Evolutionary conservation across 2,888 invertebrate species (phyloP).

Genomic region (Leptopterna dolabrata): DNA sequence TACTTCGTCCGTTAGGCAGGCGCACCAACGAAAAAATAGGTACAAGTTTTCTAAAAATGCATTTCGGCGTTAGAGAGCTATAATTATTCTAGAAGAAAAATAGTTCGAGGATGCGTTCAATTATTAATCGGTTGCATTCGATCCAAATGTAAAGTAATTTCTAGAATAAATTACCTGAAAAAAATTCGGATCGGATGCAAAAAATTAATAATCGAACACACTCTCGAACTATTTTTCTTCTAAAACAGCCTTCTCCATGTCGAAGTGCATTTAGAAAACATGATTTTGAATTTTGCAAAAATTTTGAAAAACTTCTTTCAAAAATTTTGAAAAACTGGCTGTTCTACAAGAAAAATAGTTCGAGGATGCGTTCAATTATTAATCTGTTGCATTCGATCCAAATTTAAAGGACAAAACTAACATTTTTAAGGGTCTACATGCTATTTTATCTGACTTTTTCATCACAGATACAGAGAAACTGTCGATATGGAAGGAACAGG

Average conservation of each 20-base stretch:
- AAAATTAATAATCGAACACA: background rate
- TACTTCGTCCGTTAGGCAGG: too few relatives aligned
- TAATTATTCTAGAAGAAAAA: constrained; percentile 3
- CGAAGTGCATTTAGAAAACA: background rate
- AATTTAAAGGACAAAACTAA: background rate
- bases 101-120: background rate
- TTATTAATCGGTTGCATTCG: background rate
- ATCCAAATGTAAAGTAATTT: too few relatives aligned
- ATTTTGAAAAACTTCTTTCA: background rate
- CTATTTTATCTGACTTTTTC: too few relatives aligned
- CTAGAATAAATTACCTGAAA: too few relatives aligned
- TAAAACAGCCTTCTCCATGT: background rate
- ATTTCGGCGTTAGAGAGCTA: constrained; percentile 2
- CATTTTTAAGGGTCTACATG: too few relatives aligned
- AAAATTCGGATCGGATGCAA: background rate
- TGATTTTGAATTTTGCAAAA: too few relatives aligned
- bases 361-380: background rate
- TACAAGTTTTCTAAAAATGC: background rate
- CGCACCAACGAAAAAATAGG: background rate
- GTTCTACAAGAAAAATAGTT: background rate
- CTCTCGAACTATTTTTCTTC: background rate
- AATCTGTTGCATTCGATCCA: background rate
- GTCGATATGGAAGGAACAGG: too few relatives aligned
- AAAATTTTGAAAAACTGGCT: background rate
- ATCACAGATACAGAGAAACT: too few relatives aligned